Conservation (phyloP, 2,113 vertebrate genomes). For the Scomber scombrus region DNA sequence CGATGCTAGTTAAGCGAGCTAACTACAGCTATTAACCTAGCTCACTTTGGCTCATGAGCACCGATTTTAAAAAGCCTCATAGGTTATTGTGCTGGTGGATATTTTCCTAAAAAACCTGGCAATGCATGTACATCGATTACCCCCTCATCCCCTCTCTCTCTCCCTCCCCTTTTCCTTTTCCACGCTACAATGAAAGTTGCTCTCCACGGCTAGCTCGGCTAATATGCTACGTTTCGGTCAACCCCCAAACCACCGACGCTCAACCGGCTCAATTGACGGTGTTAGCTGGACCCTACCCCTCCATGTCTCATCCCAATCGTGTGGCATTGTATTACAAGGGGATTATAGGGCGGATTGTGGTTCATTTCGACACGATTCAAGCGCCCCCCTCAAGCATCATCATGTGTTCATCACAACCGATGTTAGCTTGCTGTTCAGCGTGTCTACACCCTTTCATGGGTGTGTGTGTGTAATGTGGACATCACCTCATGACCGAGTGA, state of each 20-base stretch:
- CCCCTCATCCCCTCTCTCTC: neutral
- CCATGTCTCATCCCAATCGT: no score
- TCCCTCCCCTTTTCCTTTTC: neutral
- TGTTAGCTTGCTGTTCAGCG: constrained; percentile 28
- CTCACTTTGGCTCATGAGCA: neutral
- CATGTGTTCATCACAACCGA: neutral
- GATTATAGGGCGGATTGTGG: neutral
- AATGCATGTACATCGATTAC: constrained; percentile 12
- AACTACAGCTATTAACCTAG: constrained; percentile 26
- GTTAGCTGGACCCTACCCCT: neutral
- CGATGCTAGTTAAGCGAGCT: constrained; percentile 68
- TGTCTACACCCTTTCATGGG: constrained; percentile 45
- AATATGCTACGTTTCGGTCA: constrained; percentile 72
- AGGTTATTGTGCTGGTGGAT: neutral
- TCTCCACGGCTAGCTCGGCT: constrained; percentile 50
- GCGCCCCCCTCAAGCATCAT: neutral
- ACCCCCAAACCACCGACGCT: constrained; percentile 31
- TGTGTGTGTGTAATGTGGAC: constrained; percentile 1
- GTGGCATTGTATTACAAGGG: neutral
- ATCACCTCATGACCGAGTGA: neutral
- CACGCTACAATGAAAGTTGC: constrained; percentile 35
- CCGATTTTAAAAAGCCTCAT: neutral
- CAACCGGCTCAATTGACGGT: constrained; percentile 16
- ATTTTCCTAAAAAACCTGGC: neutral
- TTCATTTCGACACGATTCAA: neutral